Evolutionary conservation across 2,888 invertebrate species (phyloP).

Genomic region (Callyntrura guangdongensis): DNA sequence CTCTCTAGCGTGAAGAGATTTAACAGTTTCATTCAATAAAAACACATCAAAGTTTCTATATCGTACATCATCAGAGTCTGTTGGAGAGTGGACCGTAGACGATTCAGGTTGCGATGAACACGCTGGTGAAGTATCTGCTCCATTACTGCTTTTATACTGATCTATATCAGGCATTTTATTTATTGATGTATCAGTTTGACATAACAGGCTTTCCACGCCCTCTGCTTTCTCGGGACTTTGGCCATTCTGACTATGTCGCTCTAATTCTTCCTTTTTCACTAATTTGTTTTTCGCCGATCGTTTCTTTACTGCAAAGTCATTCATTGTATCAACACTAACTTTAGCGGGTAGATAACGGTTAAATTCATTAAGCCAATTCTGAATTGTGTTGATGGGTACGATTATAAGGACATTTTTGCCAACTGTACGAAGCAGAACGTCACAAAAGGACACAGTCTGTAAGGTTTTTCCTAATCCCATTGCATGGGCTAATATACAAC

Average conservation of each 20-base stretch:
- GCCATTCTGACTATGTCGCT: constrained; percentile 2
- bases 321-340: constrained; percentile 38
- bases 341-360: constrained; percentile 98
- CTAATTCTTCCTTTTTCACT: constrained; percentile 22
- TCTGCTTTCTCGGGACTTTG: constrained; percentile 17
- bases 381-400: constrained; percentile 99
- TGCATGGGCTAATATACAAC: constrained; percentile 99
- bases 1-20: constrained; percentile 94
- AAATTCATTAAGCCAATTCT: constrained; percentile 99
- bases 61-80: constrained; percentile 86
- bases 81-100: not conserved
- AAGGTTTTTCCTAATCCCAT: constrained; percentile 99
- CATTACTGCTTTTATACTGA: not conserved
- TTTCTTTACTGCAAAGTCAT: constrained; percentile 11
- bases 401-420: constrained; percentile 97
- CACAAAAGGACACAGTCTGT: constrained; percentile 97
- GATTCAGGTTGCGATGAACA: constrained; percentile 36
- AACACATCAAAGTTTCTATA: constrained; percentile 94
- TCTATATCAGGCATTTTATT: not conserved
- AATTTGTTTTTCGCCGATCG: constrained; percentile 20
- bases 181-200: not conserved
- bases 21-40: constrained; percentile 97
- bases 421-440: constrained; percentile 96
- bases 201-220: not conserved
- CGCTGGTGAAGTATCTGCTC: not conserved